Evolutionary conservation across 37 sponge, comb jelly and placozoan species (phyloP).

Genomic region (Eunapius fragilis): DNA sequence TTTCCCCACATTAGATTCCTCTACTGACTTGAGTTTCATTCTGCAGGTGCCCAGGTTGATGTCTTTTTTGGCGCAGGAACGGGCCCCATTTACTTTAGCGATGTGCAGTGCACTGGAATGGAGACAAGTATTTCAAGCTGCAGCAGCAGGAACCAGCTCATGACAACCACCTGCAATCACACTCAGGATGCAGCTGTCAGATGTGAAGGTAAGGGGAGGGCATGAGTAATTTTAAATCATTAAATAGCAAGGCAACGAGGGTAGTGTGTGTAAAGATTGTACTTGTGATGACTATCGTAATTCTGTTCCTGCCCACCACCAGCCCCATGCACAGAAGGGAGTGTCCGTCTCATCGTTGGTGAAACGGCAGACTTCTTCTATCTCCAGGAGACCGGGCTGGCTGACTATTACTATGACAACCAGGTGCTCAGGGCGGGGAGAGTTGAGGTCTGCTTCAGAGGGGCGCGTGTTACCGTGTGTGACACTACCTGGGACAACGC

Average conservation of each 20-base stretch:
- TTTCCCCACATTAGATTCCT: not conserved
- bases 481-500: constrained; percentile 25
- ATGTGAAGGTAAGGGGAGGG: constrained; percentile 30
- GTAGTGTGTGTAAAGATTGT: too few relatives aligned
- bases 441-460: constrained; percentile 49
- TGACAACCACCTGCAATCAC: constrained; percentile 32
- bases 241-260: too few relatives aligned
- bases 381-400: not conserved
- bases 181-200: constrained; percentile 41
- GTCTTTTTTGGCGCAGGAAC: constrained; percentile 8
- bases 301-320: not conserved
- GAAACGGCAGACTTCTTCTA: constrained; percentile 5
- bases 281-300: too few relatives aligned
- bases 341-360: constrained; percentile 8
- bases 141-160: not conserved
- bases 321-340: constrained; percentile 28
- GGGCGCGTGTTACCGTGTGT: constrained; percentile 49
- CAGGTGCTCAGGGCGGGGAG: constrained; percentile 43
- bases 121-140: constrained; percentile 26
- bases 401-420: constrained; percentile 18
- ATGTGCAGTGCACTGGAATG: constrained; percentile 47
- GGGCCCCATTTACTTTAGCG: constrained; percentile 26
- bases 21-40: not conserved
- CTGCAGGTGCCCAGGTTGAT: not conserved
- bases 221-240: too few relatives aligned